Conservation (phyloP, 1,140 invertebrate species). For the Maniola jurtina region DNA sequence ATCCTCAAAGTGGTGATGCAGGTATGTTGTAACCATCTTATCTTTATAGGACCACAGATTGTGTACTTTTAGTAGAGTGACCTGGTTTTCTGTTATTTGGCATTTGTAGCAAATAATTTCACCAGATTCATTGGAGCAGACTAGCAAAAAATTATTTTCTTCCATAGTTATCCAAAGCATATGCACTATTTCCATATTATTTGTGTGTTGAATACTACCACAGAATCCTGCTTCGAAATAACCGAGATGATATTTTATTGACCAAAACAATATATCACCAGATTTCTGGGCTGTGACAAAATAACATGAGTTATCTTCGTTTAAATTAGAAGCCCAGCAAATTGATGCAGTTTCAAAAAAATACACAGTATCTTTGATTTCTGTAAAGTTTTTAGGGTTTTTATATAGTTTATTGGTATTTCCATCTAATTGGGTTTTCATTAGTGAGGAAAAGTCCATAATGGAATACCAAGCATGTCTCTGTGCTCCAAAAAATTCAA, state of each 20-base stretch:
- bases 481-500: conserved; percentile 44
- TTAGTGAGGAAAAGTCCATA: conserved; percentile 44
- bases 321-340: conserved; percentile 48
- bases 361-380: conserved; percentile 44
- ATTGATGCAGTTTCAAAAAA: conserved; percentile 42
- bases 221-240: conserved; percentile 28
- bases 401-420: conserved; percentile 5
- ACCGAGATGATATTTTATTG: conserved; percentile 28
- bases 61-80: conserved; percentile 32
- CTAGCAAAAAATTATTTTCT: conserved; percentile 38
- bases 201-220: conserved; percentile 31
- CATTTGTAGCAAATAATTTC: conserved; percentile 45
- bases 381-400: conserved; percentile 36
- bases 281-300: conserved; percentile 61
- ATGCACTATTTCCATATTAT: conserved; percentile 36
- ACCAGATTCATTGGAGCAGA: conserved; percentile 45
- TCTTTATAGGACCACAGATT: conserved; percentile 54
- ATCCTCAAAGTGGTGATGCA: conserved; percentile 37
- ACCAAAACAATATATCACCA: conserved; percentile 55
- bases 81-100: conserved; percentile 32
- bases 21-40: conserved; percentile 46
- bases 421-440: conserved; percentile 34
- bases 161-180: conserved; percentile 47
- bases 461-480: conserved; percentile 39
- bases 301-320: conserved; percentile 43